Conservation (phyloP, 2,888 invertebrate genomes). For the Caenorhabditis imperialis region DNA sequence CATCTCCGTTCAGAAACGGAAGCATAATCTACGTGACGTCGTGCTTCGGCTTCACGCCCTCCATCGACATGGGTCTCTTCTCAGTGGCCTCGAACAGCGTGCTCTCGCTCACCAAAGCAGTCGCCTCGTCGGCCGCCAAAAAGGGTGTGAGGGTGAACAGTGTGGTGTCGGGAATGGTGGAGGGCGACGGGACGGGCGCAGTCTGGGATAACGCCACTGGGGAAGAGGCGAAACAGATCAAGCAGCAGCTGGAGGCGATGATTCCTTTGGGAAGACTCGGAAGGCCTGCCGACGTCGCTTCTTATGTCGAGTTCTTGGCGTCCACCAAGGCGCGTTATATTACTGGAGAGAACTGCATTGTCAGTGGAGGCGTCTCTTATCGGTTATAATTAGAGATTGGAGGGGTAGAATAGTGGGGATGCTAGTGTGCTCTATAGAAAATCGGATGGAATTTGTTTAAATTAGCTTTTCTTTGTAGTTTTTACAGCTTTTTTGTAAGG, state of each 20-base stretch:
- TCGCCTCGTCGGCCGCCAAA: slow-evolving; percentile 47
- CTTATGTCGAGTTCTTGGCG: slow-evolving; percentile 68
- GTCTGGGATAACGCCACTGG: slow-evolving; percentile 65
- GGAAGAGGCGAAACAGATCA: slow-evolving; percentile 44
- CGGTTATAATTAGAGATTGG: slow-evolving; percentile 62
- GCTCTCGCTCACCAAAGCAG: slow-evolving; percentile 61
- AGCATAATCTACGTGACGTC: slow-evolving; percentile 59
- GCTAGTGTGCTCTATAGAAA: too few relatives aligned
- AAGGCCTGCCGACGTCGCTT: slow-evolving; percentile 63
- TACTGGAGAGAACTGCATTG: slow-evolving; percentile 70
- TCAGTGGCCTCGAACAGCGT: slow-evolving; percentile 68
- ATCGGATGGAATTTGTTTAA: too few relatives aligned
- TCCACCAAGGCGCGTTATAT: slow-evolving; percentile 68
- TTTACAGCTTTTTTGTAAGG: too few relatives aligned
- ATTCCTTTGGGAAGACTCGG: slow-evolving; percentile 72
- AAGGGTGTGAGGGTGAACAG: slow-evolving; percentile 68
- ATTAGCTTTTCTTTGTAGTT: too few relatives aligned
- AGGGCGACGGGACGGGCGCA: slow-evolving; percentile 66
- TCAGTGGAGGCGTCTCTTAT: slow-evolving; percentile 73
- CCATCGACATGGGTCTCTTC: slow-evolving; percentile 71
- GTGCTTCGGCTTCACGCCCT: slow-evolving; percentile 66
- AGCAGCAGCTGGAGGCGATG: slow-evolving; percentile 59
- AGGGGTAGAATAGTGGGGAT: too few relatives aligned
- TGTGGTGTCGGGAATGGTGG: slow-evolving; percentile 69
- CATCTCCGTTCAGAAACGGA: slow-evolving; percentile 63